phyloP scores from a whole-genome alignment of 2,797 vertebrate genomes.

The Acanthis flammea region DNA sequence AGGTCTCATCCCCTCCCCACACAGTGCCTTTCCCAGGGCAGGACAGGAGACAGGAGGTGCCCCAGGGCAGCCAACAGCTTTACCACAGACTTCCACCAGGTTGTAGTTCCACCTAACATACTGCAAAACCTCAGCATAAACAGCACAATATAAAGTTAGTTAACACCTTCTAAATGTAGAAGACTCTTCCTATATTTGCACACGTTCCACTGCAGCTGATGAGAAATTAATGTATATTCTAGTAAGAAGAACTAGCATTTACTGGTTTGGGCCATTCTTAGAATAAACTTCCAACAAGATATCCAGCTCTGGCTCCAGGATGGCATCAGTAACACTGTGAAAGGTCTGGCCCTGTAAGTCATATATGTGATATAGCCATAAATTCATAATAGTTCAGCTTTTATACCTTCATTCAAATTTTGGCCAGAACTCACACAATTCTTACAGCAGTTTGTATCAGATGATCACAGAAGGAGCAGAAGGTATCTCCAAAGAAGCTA shows the following conservation, averaged over 20 bases:
- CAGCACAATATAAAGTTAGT: background rate
- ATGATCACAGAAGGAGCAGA: background rate
- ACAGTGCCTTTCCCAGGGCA: background rate
- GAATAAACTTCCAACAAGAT: background rate
- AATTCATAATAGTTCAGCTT: background rate
- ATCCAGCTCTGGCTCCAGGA: background rate
- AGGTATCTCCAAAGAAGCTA: background rate
- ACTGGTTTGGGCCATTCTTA: background rate
- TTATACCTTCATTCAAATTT: background rate
- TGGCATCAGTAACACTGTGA: background rate
- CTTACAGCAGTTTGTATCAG: background rate
- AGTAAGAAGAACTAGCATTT: background rate
- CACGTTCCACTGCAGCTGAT: background rate
- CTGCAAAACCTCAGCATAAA: background rate
- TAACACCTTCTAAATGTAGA: background rate
- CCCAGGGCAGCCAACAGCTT: background rate
- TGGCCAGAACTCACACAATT: background rate
- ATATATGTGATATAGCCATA: background rate
- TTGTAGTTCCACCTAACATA: fast-evolving
- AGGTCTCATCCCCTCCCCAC: background rate
- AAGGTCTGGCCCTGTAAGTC: background rate
- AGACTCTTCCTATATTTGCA: background rate
- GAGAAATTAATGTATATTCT: fast-evolving
- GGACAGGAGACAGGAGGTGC: background rate
- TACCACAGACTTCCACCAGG: fast-evolving